A percentile compares a stretch with the other conserved stretches of the same genome.
Conservation (phyloP, 1,140 invertebrate species). For the Acromyrmex charruanus region DNA sequence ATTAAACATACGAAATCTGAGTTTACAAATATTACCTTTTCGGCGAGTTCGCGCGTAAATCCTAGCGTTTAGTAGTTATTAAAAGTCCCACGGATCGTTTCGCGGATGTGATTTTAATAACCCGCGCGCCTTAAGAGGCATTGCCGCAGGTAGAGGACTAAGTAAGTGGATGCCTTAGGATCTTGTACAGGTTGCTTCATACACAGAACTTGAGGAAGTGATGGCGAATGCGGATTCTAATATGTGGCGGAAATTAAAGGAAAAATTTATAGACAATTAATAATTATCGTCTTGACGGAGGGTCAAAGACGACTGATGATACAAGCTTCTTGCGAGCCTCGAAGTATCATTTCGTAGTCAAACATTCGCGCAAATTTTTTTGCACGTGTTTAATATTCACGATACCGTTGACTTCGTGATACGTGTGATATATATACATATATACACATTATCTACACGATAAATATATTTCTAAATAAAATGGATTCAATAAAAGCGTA, state of each 20-base stretch:
- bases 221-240: constrained; percentile 8
- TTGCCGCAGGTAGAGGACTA: constrained; percentile 52
- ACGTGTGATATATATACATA: not conserved
- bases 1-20: constrained; percentile 43
- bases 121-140: constrained; percentile 39
- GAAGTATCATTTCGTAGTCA: not conserved
- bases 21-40: constrained; percentile 63
- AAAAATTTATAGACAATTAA: constrained; percentile 19
- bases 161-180: constrained; percentile 34
- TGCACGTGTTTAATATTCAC: not conserved
- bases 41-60: constrained; percentile 55
- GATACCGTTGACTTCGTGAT: not conserved
- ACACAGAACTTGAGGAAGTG: no score
- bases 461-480: not conserved
- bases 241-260: constrained; percentile 3
- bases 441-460: no score
- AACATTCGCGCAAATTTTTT: not conserved
- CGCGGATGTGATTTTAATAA: constrained; percentile 57
- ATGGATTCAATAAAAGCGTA: not conserved
- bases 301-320: not conserved
- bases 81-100: constrained; percentile 52
- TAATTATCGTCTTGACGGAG: constrained; percentile 7
- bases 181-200: constrained; percentile 29
- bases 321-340: not conserved
- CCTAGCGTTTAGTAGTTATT: constrained; percentile 62